These are phyloP conservation scores for Euplexia lucipara DNA, from an alignment of 2,888 invertebrate species.

Conservation along the genomic window DNA sequence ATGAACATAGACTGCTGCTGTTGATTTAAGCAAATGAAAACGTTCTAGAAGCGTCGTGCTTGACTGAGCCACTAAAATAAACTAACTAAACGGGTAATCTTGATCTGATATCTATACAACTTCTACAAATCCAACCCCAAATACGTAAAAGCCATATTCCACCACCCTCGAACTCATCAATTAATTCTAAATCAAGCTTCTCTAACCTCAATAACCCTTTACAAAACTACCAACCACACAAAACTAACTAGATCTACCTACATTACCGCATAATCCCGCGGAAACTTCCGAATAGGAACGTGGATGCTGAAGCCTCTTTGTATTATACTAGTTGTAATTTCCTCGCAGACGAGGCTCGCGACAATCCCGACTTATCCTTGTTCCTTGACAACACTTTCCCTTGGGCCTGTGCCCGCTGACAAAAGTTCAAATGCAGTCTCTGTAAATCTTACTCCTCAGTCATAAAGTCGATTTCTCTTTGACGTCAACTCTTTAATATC, in stretches of 20 bases:
- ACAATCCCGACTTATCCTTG: conserved; percentile 89
- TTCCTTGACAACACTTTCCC: conserved; percentile 89
- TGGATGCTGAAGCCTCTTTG: conserved; percentile 77
- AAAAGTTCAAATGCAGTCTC: conserved; percentile 60
- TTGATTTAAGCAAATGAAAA: too few species aligned
- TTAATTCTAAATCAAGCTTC: conserved; percentile 51
- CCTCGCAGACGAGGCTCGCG: conserved; percentile 81
- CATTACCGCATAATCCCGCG: conserved; percentile 58
- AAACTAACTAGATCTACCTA: conserved; percentile 60
- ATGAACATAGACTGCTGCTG: neutral
- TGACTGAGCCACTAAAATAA: neutral
- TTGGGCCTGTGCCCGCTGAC: conserved; percentile 73
- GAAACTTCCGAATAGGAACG: conserved; percentile 74
- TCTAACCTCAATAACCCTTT: conserved; percentile 8
- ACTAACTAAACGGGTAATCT: neutral
- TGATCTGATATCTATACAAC: neutral
- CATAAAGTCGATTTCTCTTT: conserved; percentile 60
- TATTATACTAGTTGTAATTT: conserved; percentile 86
- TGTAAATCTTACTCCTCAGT: conserved; percentile 55
- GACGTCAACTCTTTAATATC: conserved; percentile 30
- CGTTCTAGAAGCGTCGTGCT: too few species aligned
- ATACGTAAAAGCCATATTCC: conserved; percentile 2
- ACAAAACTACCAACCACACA: conserved; percentile 53
- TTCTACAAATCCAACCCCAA: neutral
- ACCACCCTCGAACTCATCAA: conserved; percentile 33